Percentiles rank a stretch among this genome's conserved stretches.
Evolutionary conservation across 1,140 invertebrate genomes (phyloP).

Genomic region (Epicauta chinensis): DNA sequence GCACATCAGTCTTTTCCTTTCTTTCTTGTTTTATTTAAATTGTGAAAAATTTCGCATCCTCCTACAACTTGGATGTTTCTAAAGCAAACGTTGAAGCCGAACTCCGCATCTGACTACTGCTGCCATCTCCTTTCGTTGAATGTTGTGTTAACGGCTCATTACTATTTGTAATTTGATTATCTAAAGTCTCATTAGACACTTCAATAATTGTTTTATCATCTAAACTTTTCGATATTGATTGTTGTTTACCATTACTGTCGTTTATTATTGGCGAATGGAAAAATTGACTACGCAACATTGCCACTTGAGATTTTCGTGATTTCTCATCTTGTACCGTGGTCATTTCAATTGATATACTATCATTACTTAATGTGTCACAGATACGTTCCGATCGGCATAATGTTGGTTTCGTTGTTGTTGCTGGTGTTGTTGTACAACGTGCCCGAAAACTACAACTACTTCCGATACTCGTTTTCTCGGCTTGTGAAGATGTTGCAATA

Average conservation of each 20-base stretch:
- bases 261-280: conserved; percentile 33
- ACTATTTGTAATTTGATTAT: conserved; percentile 24
- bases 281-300: conserved; percentile 37
- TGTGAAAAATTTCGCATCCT: too few relatives aligned
- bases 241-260: conserved; percentile 13
- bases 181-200: conserved; percentile 38
- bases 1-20: conserved; percentile 18
- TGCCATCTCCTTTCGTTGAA: neutral
- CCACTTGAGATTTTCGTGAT: conserved; percentile 33
- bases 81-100: conserved; percentile 2
- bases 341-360: conserved; percentile 39
- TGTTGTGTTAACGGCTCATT: neutral
- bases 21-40: neutral
- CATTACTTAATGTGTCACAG: conserved; percentile 34
- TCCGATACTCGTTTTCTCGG: conserved; percentile 39
- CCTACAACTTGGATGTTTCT: conserved; percentile 17
- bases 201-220: conserved; percentile 39
- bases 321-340: conserved; percentile 24
- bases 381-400: conserved; percentile 12
- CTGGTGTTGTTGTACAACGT: conserved; percentile 25
- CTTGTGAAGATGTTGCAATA: conserved; percentile 31
- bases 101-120: neutral
- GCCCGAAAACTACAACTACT: conserved; percentile 39
- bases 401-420: conserved; percentile 12
- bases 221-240: conserved; percentile 29